These are phyloP conservation scores for Papilio machaon DNA, from an alignment of 1,140 invertebrate genomes.

Conservation along the genomic window DNA sequence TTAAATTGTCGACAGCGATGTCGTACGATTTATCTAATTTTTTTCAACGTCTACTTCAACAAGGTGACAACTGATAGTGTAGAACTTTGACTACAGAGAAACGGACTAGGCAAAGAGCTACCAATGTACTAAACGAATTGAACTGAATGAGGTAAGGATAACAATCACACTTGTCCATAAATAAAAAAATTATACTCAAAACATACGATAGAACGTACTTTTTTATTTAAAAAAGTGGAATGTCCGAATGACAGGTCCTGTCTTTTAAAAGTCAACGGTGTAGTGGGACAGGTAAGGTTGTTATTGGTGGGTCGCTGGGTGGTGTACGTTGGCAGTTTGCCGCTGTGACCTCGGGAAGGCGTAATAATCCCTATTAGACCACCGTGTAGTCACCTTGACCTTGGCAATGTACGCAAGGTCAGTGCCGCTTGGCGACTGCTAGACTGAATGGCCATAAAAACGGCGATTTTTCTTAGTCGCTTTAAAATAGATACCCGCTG, in stretches of 20 bases:
- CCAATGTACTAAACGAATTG: too few species aligned
- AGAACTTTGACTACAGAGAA: neutral
- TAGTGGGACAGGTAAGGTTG: conserved; percentile 4
- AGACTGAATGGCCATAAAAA: conserved; percentile 37
- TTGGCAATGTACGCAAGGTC: conserved; percentile 41
- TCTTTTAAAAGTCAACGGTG: neutral
- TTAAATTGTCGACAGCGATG: conserved; percentile 6
- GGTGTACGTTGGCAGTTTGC: conserved; percentile 29
- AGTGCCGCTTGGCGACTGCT: conserved; percentile 39
- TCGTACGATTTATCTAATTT: conserved; percentile 14
- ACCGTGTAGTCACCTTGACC: conserved; percentile 45
- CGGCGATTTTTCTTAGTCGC: neutral
- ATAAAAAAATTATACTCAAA: too few species aligned
- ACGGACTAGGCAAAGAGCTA: too few species aligned
- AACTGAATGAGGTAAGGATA: too few species aligned
- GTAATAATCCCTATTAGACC: conserved; percentile 42
- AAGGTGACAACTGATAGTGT: conserved; percentile 5
- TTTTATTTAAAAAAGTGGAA: too few species aligned
- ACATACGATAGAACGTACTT: too few species aligned
- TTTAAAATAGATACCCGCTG: neutral
- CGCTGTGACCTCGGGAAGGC: conserved; percentile 37
- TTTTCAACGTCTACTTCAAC: neutral
- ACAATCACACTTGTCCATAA: too few species aligned
- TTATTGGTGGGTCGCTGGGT: neutral
- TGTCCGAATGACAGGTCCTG: too few species aligned